phyloP scores from a whole-genome alignment of 2,113 vertebrate genomes.

The Engraulis encrasicolus region DNA sequence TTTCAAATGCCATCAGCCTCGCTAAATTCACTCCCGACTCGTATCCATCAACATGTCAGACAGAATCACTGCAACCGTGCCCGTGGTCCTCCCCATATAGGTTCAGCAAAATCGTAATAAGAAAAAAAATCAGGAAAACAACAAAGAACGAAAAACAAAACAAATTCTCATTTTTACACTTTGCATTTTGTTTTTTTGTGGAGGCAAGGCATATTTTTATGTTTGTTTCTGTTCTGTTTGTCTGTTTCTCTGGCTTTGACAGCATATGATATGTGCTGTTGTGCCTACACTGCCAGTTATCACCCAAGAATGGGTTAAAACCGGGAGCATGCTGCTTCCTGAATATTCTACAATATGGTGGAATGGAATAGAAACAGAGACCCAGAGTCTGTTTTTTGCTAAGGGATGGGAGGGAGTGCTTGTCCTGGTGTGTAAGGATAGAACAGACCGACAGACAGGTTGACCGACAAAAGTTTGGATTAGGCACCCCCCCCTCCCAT shows the following conservation, averaged over 20 bases:
- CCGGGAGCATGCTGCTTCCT: not conserved
- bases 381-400: not conserved
- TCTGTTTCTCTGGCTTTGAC: not conserved
- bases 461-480: too few relatives aligned
- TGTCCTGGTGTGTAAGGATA: not conserved
- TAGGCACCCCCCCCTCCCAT: too few relatives aligned
- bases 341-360: not conserved
- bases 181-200: slow-evolving; percentile 13
- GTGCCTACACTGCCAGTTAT: not conserved
- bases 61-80: slow-evolving; percentile 67
- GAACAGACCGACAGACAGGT: too few relatives aligned
- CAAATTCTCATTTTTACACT: slow-evolving; percentile 29
- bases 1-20: slow-evolving; percentile 76
- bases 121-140: slow-evolving; percentile 20
- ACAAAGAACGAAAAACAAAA: slow-evolving; percentile 7
- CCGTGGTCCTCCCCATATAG: slow-evolving; percentile 69
- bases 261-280: not conserved
- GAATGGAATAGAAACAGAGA: not conserved
- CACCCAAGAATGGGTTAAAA: not conserved
- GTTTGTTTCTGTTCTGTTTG: not conserved
- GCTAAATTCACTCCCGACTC: slow-evolving; percentile 78
- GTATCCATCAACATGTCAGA: slow-evolving; percentile 80
- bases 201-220: not conserved
- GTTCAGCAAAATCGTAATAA: not conserved
- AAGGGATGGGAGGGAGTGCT: not conserved